phyloP scores from a whole-genome alignment of 2,888 invertebrate genomes.

The Eurytoma adleriae region DNA sequence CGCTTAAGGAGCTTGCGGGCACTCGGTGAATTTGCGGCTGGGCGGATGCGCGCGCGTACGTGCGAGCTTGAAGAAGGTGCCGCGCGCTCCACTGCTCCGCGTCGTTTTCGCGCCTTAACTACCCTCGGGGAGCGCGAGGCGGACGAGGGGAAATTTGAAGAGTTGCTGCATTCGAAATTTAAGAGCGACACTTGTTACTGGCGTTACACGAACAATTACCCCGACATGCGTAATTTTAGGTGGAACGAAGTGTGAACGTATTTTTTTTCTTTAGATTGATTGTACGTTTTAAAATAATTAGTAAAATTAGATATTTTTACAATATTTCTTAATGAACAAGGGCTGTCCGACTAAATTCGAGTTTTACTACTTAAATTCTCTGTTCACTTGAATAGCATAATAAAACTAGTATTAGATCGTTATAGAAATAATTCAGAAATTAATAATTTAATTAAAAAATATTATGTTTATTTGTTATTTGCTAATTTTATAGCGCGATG shows the following conservation, averaged over 20 bases:
- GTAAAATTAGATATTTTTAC: too few species aligned
- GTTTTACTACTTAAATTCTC: too few species aligned
- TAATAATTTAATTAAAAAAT: too few species aligned
- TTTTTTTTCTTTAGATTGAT: too few species aligned
- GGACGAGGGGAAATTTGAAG: constrained; percentile 2
- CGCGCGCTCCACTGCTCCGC: neutral
- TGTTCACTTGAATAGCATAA: too few species aligned
- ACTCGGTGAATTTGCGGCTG: constrained; percentile 15
- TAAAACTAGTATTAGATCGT: too few species aligned
- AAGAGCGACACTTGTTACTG: constrained; percentile 26
- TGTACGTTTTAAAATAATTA: too few species aligned
- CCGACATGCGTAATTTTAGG: neutral
- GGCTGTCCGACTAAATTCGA: too few species aligned
- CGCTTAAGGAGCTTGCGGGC: constrained; percentile 17
- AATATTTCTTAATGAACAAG: too few species aligned
- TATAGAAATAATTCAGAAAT: too few species aligned
- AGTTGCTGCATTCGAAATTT: constrained; percentile 29
- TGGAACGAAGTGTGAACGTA: neutral
- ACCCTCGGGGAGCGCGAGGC: neutral
- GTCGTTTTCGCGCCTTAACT: constrained; percentile 20
- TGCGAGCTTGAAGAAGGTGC: neutral
- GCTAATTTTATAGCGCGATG: too few species aligned
- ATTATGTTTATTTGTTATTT: too few species aligned
- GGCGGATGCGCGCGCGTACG: constrained; percentile 25
- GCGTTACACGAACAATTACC: neutral